phyloP scores from a whole-genome alignment of 2,888 invertebrate species.

The Drosophila multiciliata region DNA sequence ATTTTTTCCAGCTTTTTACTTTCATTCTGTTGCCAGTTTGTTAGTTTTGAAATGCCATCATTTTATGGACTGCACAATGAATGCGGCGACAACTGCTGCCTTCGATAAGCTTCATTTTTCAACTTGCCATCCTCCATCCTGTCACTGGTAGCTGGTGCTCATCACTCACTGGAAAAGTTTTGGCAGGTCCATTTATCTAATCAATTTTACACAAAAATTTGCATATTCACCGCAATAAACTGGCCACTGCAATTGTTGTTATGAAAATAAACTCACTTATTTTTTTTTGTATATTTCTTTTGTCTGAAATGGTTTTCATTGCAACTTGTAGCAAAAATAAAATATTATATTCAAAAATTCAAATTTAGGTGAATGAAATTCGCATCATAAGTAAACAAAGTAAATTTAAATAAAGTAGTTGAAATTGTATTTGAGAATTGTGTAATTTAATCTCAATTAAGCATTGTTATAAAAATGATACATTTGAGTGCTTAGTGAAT shows the following conservation, averaged over 20 bases:
- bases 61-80: slow-evolving; percentile 27
- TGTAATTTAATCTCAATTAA: neutral
- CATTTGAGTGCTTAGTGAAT: neutral
- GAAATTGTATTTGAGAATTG: neutral
- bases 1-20: slow-evolving; percentile 4
- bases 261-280: slow-evolving; percentile 5
- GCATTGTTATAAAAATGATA: neutral
- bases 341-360: neutral
- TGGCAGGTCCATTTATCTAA: slow-evolving; percentile 30
- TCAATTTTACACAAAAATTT: slow-evolving; percentile 48
- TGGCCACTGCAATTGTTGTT: slow-evolving; percentile 6
- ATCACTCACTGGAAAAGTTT: slow-evolving; percentile 48
- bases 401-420: neutral
- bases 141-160: slow-evolving; percentile 20
- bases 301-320: neutral
- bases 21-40: slow-evolving; percentile 22
- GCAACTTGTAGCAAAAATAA: neutral
- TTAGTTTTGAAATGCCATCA: slow-evolving; percentile 39
- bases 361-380: neutral
- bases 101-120: slow-evolving; percentile 44
- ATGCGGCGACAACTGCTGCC: slow-evolving; percentile 19
- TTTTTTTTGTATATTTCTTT: neutral
- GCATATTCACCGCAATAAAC: slow-evolving; percentile 45
- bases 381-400: neutral
- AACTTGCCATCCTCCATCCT: slow-evolving; percentile 35